phyloP scores from a whole-genome alignment of 2,888 invertebrate species.

The Pyrocoelia pectoralis region DNA sequence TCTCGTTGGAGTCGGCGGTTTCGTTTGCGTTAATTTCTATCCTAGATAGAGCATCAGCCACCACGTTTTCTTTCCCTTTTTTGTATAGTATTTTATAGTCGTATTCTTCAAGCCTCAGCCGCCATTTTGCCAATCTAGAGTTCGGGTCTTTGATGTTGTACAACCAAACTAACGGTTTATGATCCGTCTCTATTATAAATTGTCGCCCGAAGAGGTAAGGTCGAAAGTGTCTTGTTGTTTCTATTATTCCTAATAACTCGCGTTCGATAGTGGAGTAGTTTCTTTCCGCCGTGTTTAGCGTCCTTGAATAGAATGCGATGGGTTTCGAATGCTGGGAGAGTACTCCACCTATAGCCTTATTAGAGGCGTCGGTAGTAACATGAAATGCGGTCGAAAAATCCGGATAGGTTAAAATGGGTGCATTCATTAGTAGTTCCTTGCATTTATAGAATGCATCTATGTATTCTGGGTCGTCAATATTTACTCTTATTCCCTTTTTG shows the following conservation, averaged over 20 bases:
- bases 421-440: constrained; percentile 31
- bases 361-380: not conserved
- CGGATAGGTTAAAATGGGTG: constrained; percentile 10
- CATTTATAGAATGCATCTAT: constrained; percentile 15
- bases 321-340: constrained; percentile 18
- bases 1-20: too few species aligned
- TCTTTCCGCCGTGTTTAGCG: constrained; percentile 21
- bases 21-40: too few species aligned
- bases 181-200: not conserved
- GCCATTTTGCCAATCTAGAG: too few species aligned
- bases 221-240: not conserved
- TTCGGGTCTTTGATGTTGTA: not conserved
- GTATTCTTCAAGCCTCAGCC: too few species aligned
- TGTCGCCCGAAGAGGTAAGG: not conserved
- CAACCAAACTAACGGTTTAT: not conserved
- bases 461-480: constrained; percentile 15
- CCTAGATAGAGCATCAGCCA: constrained; percentile 7
- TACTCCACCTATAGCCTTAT: constrained; percentile 19
- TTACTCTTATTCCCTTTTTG: constrained; percentile 19
- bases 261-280: constrained; percentile 18
- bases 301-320: constrained; percentile 14
- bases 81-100: too few species aligned
- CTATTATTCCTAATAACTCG: constrained; percentile 22
- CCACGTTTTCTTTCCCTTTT: too few species aligned
- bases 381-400: not conserved